Percentiles rank a stretch among this genome's conserved stretches.
Evolutionary conservation across 2,113 vertebrate genomes (phyloP).

Genomic region (Scomber japonicus): DNA sequence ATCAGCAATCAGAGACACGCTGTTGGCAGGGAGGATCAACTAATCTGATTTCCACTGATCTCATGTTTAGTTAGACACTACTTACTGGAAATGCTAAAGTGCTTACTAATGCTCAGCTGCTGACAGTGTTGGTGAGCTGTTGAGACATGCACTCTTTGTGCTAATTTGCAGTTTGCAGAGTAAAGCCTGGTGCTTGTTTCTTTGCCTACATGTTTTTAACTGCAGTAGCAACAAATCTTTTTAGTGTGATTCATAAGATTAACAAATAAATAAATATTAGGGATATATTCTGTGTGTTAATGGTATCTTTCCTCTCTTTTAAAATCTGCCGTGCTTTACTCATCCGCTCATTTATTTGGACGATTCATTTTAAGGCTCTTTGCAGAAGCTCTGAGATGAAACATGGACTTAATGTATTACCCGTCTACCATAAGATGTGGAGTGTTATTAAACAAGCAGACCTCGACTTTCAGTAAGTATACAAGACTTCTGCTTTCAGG

Average conservation of each 20-base stretch:
- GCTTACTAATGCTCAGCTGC: slow-evolving; percentile 1
- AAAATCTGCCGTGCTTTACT: background rate
- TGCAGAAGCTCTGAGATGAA: background rate
- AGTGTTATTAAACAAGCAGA: background rate
- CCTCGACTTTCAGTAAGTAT: background rate
- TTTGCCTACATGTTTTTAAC: background rate
- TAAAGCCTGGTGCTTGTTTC: background rate
- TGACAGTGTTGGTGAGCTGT: background rate
- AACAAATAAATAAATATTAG: background rate
- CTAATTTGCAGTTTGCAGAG: background rate
- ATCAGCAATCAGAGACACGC: no score
- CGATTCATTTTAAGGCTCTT: background rate
- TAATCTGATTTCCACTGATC: background rate
- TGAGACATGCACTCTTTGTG: slow-evolving; percentile 5
- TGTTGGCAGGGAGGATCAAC: no score
- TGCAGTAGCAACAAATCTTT: background rate
- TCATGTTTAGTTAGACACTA: background rate
- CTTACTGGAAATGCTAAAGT: background rate
- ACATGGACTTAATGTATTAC: background rate
- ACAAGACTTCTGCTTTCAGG: no score
- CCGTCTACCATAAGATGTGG: no score
- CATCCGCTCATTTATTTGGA: background rate
- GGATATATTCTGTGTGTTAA: background rate
- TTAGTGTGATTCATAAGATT: background rate
- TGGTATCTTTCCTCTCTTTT: background rate